A percentile compares a stretch with the other conserved stretches of the same genome.
phyloP scores from a whole-genome alignment of 35 echinoderm and acorn worm genomes.

The Apostichopus californicus region DNA sequence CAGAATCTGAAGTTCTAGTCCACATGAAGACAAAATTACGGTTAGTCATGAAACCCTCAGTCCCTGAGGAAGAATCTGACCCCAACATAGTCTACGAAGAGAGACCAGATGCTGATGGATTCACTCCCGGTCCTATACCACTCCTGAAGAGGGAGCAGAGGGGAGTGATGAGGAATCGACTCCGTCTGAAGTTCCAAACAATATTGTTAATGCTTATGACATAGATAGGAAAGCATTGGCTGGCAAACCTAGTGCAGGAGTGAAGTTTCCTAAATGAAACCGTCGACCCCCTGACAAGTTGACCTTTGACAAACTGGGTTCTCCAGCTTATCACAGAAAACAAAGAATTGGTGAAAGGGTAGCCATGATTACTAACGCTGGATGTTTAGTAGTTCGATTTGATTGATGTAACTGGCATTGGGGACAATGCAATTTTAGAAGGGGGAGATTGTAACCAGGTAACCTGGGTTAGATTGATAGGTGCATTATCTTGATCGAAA shows the following conservation, averaged over 20 bases:
- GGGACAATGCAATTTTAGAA: not conserved
- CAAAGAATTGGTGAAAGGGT: no score
- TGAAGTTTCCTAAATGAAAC: not conserved
- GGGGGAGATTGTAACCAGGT: not conserved
- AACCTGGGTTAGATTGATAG: not conserved
- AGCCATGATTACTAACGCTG: no score
- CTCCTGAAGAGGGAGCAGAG: not conserved
- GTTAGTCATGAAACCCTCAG: not conserved
- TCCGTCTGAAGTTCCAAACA: not conserved
- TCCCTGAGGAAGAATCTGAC: not conserved
- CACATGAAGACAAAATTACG: no score
- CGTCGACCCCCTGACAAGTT: constrained; percentile 38
- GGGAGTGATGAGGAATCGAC: no score
- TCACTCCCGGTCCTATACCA: no score
- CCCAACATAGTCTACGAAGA: not conserved
- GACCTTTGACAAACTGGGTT: no score
- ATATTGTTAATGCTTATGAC: not conserved
- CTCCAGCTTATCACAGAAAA: no score
- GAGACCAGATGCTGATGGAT: not conserved
- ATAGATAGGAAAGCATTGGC: constrained; percentile 10
- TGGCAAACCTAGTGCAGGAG: not conserved
- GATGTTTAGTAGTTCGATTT: no score
- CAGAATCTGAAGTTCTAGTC: no score
- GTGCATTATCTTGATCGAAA: no score
- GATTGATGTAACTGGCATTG: not conserved